These are phyloP conservation scores for Pristionchus mayeri DNA, from an alignment of 2,888 invertebrate species.

Conservation along the genomic window DNA sequence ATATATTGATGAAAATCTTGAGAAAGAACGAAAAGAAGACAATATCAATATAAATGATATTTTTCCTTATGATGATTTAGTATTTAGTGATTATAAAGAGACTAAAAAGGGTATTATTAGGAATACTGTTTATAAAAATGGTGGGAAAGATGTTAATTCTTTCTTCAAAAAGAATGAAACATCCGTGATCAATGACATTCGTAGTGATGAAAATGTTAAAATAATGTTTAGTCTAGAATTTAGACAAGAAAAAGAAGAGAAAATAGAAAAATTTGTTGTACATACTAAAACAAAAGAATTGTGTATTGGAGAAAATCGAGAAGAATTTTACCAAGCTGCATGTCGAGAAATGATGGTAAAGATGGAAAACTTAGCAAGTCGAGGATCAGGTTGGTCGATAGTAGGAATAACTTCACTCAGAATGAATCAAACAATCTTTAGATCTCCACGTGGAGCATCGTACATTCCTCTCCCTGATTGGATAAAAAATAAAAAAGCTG, in stretches of 20 bases:
- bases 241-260: slow-evolving; percentile 51
- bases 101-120: slow-evolving; percentile 47
- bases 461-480: slow-evolving; percentile 53
- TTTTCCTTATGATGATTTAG: slow-evolving; percentile 53
- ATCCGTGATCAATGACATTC: slow-evolving; percentile 53
- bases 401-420: slow-evolving; percentile 47
- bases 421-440: slow-evolving; percentile 52
- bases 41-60: slow-evolving; percentile 46
- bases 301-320: slow-evolving; percentile 51
- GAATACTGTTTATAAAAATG: slow-evolving; percentile 53
- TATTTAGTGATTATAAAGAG: slow-evolving; percentile 57
- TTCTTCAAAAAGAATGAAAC: slow-evolving; percentile 55
- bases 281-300: slow-evolving; percentile 49
- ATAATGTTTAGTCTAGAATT: slow-evolving; percentile 51
- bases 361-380: slow-evolving; percentile 52
- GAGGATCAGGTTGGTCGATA: slow-evolving; percentile 53
- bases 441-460: slow-evolving; percentile 49
- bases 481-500: slow-evolving; percentile 54
- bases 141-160: slow-evolving; percentile 43
- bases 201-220: slow-evolving; percentile 52
- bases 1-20: slow-evolving; percentile 40
- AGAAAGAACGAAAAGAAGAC: background rate
- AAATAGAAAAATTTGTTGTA: slow-evolving; percentile 46
- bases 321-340: slow-evolving; percentile 51
- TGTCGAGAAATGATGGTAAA: slow-evolving; percentile 50